Percentiles rank a stretch among this genome's conserved stretches.
phyloP scores from a whole-genome alignment of 2,888 invertebrate species.

The Ectemnius lituratus region DNA sequence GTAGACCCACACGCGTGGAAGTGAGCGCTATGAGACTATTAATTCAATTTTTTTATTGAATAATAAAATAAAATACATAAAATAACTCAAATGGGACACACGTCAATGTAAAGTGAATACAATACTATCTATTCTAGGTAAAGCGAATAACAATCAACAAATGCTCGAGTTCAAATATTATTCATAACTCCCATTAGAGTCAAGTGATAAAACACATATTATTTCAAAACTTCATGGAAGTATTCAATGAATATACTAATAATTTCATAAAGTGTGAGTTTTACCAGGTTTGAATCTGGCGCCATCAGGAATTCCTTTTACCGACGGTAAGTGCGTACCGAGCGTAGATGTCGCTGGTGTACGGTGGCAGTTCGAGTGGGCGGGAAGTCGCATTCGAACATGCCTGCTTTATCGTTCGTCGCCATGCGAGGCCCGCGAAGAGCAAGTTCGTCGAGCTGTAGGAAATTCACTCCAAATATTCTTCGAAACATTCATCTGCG shows the following conservation, averaged over 20 bases:
- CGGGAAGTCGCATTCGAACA: slow-evolving; percentile 32
- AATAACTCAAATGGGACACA: too few species aligned
- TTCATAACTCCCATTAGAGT: too few species aligned
- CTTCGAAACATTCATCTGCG: slow-evolving; percentile 44
- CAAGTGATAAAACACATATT: too few species aligned
- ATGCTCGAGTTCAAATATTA: too few species aligned
- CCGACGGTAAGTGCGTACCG: slow-evolving; percentile 10
- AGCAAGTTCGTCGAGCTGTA: background rate
- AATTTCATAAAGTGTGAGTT: background rate
- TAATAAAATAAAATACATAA: too few species aligned
- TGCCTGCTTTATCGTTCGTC: slow-evolving; percentile 14
- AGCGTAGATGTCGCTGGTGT: slow-evolving; percentile 5
- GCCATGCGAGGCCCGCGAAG: slow-evolving; percentile 35
- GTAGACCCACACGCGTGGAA: too few species aligned
- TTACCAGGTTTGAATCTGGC: slow-evolving; percentile 9
- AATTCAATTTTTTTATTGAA: too few species aligned
- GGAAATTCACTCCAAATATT: slow-evolving; percentile 30
- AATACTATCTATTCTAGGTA: too few species aligned
- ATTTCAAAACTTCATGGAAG: too few species aligned
- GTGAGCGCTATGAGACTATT: too few species aligned
- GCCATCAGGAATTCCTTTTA: slow-evolving; percentile 16
- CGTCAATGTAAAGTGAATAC: too few species aligned
- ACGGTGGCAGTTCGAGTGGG: slow-evolving; percentile 15
- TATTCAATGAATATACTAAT: slow-evolving; percentile 14
- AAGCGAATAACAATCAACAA: too few species aligned